Evolutionary conservation across 2,797 vertebrate genomes (phyloP).

Genomic region (Tympanoctomys barrerae): DNA sequence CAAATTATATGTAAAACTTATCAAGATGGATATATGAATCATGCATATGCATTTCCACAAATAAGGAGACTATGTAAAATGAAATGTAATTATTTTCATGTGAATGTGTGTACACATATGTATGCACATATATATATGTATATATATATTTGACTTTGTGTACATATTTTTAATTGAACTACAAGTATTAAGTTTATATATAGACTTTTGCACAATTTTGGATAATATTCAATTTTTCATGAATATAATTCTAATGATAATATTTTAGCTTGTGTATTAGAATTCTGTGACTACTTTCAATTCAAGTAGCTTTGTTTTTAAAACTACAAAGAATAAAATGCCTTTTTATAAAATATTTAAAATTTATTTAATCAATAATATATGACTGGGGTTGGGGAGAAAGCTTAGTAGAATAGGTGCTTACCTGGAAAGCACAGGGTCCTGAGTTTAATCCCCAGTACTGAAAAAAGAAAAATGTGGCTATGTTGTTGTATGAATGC

Average conservation of each 20-base stretch:
- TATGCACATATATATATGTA: not conserved
- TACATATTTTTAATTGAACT: not conserved
- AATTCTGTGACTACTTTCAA: not conserved
- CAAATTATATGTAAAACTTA: not conserved
- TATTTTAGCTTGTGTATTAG: not conserved
- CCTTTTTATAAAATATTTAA: constrained; percentile 9
- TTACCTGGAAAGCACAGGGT: too few species aligned
- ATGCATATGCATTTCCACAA: not conserved
- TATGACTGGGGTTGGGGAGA: too few species aligned
- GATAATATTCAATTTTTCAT: constrained; percentile 11
- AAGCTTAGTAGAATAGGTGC: too few species aligned
- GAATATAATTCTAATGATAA: not conserved
- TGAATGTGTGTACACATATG: not conserved
- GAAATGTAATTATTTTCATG: not conserved
- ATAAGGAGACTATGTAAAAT: not conserved
- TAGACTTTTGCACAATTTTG: not conserved
- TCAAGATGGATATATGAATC: not conserved
- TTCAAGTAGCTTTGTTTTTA: not conserved
- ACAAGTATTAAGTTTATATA: not conserved
- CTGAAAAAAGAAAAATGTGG: not conserved
- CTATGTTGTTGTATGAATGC: not conserved
- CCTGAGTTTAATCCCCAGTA: too few species aligned
- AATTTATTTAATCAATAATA: not conserved
- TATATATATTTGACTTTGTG: not conserved
- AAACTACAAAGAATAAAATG: not conserved